These are phyloP conservation scores for Agrilus mali DNA, from an alignment of 2,888 invertebrate genomes.

Conservation along the genomic window DNA sequence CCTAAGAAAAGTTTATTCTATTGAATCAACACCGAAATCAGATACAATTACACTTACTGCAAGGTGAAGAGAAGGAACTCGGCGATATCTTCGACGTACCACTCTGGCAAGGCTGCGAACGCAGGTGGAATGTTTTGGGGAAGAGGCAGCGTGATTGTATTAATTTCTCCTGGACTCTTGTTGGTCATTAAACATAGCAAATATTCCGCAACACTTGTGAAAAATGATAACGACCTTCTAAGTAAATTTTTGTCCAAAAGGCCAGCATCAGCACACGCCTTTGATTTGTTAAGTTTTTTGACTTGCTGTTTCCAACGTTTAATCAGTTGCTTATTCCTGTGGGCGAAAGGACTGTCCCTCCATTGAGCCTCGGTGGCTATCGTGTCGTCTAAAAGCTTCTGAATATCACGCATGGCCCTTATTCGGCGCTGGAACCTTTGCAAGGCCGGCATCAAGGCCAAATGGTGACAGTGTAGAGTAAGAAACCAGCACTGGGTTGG, in stretches of 20 bases:
- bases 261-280: constrained; percentile 82
- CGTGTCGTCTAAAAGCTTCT: constrained; percentile 77
- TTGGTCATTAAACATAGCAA: constrained; percentile 53
- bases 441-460: constrained; percentile 79
- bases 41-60: constrained; percentile 54
- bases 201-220: constrained; percentile 72
- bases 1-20: constrained; percentile 35
- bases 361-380: constrained; percentile 71
- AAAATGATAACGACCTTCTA: constrained; percentile 73
- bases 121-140: constrained; percentile 52
- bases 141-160: constrained; percentile 39
- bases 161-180: constrained; percentile 36
- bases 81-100: constrained; percentile 95
- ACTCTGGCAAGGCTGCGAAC: constrained; percentile 90
- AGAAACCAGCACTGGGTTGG: constrained; percentile 96
- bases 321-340: constrained; percentile 70
- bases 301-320: constrained; percentile 81
- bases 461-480: constrained; percentile 86
- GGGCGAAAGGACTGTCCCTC: constrained; percentile 62
- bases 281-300: constrained; percentile 68
- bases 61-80: constrained; percentile 88
- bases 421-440: constrained; percentile 70
- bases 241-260: constrained; percentile 75
- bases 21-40: neutral
- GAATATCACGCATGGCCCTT: constrained; percentile 69